Base-by-base conservation (phyloP, 2,888 invertebrate species). In the Adelognathus sp. region DNA sequence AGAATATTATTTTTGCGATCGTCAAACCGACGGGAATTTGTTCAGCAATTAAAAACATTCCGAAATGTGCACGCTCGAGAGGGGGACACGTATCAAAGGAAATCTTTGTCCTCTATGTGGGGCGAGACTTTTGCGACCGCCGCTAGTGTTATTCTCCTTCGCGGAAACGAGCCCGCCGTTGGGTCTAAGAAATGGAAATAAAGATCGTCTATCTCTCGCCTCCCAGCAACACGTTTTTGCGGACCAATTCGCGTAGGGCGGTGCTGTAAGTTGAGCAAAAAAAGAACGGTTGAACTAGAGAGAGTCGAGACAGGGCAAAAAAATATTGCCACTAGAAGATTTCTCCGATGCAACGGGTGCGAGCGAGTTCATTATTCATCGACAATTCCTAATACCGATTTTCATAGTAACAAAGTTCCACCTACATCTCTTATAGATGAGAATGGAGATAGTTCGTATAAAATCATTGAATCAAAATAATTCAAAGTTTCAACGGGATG, bases 171-270 rank as follows among this genome's bases (percentile, higher is more conserved):
- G 76, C 78, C 63, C 60, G 76, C 77, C 76, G 76, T 80, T 79
- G 77, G 76, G 79, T 81, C 81, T 82, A 80, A 81, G 82, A 81
- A 83, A 82, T 83, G 83, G 80, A 83, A 82, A 83, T 84, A 84
- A 84, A 84, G 84, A 84, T 84, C 80, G 80, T 84, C 82, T 82
- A 84, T 84, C 82, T 83, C 79, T 39, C 66, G 81, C 78, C 81
- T 82, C 70, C 80, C 75, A 82, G 79, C 81, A 78, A 72, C 76
- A 80, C 74, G 78, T 80, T 78, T 67, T 81, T 61, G 77, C 63
- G 50, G 80, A 81, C 76, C 73, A 63, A 46, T 75, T 72, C 76
- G 67, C 81, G 66, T 44, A 63, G 76, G 76, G 71, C 76, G 74
- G 71, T 64, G 80, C 71, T 74, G 78, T 72, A 74, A 77, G 74